Conservation (phyloP, 2,888 invertebrate species). For the Oligia strigilis region DNA sequence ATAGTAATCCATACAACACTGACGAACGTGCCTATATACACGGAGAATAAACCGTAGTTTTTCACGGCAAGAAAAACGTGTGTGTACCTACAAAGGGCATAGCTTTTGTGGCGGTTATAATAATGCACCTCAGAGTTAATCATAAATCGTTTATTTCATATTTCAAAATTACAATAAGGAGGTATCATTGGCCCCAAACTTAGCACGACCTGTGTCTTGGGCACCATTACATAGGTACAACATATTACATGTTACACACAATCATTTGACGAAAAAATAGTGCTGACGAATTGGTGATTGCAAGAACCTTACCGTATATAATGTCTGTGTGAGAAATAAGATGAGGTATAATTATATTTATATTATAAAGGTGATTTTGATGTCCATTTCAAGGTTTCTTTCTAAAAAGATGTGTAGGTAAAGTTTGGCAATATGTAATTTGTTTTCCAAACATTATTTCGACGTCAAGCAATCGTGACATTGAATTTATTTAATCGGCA, state of each 20-base stretch:
- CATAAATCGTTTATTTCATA: no score
- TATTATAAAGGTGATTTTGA: conserved; percentile 17
- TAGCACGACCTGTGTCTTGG: no score
- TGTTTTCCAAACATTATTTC: conserved; percentile 1
- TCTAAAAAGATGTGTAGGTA: conserved; percentile 23
- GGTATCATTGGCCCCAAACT: no score
- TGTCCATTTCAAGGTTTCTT: conserved; percentile 26
- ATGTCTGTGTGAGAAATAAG: conserved; percentile 11
- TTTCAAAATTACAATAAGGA: no score
- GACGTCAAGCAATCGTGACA: conserved; percentile 2
- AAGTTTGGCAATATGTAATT: conserved; percentile 21
- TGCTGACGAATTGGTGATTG: conserved; percentile 1
- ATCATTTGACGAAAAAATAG: not conserved
- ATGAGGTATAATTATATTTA: conserved; percentile 24
- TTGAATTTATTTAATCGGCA: conserved; percentile 24
- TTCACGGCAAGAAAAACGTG: not conserved
- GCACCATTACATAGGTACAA: no score
- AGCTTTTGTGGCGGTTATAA: not conserved
- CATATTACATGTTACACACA: not conserved
- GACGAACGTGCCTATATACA: not conserved
- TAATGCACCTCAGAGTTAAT: not conserved
- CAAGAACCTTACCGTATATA: not conserved
- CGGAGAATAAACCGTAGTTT: not conserved
- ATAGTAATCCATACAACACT: not conserved
- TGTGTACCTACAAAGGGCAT: not conserved